Conservation (phyloP, 2,797 vertebrate genomes). For the Ctenochaetus hawaiiensis region DNA sequence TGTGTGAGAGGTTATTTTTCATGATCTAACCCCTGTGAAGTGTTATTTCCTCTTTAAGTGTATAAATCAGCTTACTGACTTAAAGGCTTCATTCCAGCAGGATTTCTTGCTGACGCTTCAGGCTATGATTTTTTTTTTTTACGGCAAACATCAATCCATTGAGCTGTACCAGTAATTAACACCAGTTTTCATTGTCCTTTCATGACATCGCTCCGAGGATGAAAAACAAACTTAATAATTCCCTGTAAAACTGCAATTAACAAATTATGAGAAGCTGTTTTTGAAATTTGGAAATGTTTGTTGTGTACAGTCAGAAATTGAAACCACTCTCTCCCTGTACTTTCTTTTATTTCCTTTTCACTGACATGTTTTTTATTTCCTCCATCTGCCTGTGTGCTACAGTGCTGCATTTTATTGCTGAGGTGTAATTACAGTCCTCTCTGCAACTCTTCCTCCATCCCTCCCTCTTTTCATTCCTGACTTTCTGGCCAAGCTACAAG, state of each 20-base stretch:
- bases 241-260: conserved; percentile 47
- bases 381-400: not conserved
- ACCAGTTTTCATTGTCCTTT: conserved; percentile 61
- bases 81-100: conserved; percentile 56
- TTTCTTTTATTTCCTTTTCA: not conserved
- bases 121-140: conserved; percentile 37
- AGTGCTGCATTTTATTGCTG: conserved; percentile 29
- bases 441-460: not conserved
- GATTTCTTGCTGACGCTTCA: conserved; percentile 53
- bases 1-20: conserved; percentile 12
- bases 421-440: conserved; percentile 37
- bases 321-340: not conserved
- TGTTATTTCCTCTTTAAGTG: conserved; percentile 49
- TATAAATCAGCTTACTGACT: conserved; percentile 63
- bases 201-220: conserved; percentile 63
- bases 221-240: conserved; percentile 60
- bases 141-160: conserved; percentile 52
- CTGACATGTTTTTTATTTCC: not conserved
- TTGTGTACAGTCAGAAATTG: conserved; percentile 3
- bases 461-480: conserved; percentile 2
- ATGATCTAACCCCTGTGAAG: conserved; percentile 45
- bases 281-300: conserved; percentile 26
- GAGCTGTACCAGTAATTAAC: conserved; percentile 69
- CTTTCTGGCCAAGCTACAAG: conserved; percentile 17
- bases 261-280: conserved; percentile 46